These are phyloP conservation scores for Drosophila pectinifera DNA, from an alignment of 1,140 invertebrate species.

Conservation along the genomic window DNA sequence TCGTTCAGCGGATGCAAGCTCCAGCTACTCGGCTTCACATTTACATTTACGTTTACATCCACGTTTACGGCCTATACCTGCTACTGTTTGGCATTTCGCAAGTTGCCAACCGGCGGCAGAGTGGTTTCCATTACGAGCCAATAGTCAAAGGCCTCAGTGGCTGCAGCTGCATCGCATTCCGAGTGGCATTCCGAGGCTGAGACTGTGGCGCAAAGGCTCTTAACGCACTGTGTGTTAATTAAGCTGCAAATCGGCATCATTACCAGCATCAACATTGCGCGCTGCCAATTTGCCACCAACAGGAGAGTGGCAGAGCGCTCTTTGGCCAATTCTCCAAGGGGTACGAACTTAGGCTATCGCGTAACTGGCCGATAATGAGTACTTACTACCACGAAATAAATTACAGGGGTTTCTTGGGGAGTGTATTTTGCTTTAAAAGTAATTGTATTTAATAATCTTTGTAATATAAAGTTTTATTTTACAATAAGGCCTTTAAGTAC, in stretches of 20 bases:
- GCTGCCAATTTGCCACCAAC: slow-evolving; percentile 51
- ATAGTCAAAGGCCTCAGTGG: slow-evolving; percentile 60
- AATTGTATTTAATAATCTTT: no score
- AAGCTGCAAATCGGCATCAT: slow-evolving; percentile 78
- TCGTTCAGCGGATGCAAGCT: slow-evolving; percentile 51
- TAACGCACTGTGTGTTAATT: slow-evolving; percentile 79
- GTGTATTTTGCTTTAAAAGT: no score
- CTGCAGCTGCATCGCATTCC: slow-evolving; percentile 40
- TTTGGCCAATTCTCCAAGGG: not conserved
- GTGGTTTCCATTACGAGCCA: slow-evolving; percentile 68
- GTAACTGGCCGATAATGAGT: not conserved
- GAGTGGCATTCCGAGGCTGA: slow-evolving; percentile 10
- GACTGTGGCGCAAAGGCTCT: slow-evolving; percentile 66
- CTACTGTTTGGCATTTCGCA: slow-evolving; percentile 24
- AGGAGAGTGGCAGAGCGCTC: slow-evolving; percentile 11
- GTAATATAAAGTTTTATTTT: no score
- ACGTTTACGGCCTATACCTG: slow-evolving; percentile 34
- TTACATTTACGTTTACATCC: slow-evolving; percentile 24
- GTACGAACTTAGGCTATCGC: slow-evolving; percentile 18
- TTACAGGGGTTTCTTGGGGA: not conserved
- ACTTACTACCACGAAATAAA: not conserved
- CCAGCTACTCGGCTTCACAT: slow-evolving; percentile 50
- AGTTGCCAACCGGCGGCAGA: slow-evolving; percentile 38
- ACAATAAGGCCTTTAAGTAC: no score
- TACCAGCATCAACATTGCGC: slow-evolving; percentile 76